Percentiles rank a stretch among this genome's conserved stretches.
Conservation (phyloP, 2,888 invertebrate genomes). For the Drosophila birchii region DNA sequence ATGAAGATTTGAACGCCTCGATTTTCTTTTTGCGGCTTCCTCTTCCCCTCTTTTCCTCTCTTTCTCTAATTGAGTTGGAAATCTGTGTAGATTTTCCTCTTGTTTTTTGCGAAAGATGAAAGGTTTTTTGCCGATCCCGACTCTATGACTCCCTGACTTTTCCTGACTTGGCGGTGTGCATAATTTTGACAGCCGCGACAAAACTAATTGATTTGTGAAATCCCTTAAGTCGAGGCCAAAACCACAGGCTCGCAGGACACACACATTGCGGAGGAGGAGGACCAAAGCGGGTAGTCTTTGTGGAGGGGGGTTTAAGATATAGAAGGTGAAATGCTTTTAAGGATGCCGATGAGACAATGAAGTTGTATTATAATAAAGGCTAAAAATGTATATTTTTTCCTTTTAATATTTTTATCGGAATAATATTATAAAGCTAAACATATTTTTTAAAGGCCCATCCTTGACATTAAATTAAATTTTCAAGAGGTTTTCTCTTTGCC, state of each 20-base stretch:
- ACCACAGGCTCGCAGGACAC: conserved; percentile 57
- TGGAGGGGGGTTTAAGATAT: neutral
- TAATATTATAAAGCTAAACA: too few species aligned
- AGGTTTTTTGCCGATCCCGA: conserved; percentile 43
- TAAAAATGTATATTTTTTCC: too few species aligned
- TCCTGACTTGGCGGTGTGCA: conserved; percentile 32
- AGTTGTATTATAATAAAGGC: too few species aligned
- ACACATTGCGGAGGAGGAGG: conserved; percentile 27
- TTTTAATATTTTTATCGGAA: too few species aligned
- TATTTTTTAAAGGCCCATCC: too few species aligned
- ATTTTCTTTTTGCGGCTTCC: conserved; percentile 44
- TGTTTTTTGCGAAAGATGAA: conserved; percentile 58
- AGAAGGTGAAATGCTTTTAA: neutral
- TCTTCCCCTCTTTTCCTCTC: conserved; percentile 11
- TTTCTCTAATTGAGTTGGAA: conserved; percentile 76
- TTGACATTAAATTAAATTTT: neutral
- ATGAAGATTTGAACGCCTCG: conserved; percentile 81
- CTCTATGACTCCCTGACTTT: conserved; percentile 32
- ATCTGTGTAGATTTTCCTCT: conserved; percentile 69
- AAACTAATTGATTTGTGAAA: conserved; percentile 85
- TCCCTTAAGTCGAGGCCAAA: conserved; percentile 73
- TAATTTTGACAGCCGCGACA: conserved; percentile 84
- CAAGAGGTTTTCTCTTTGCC: neutral
- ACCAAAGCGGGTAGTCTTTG: neutral
- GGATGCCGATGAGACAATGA: too few species aligned